These are phyloP conservation scores for Drosophila nasuta DNA, from an alignment of 1,140 invertebrate genomes.

Conservation along the genomic window DNA sequence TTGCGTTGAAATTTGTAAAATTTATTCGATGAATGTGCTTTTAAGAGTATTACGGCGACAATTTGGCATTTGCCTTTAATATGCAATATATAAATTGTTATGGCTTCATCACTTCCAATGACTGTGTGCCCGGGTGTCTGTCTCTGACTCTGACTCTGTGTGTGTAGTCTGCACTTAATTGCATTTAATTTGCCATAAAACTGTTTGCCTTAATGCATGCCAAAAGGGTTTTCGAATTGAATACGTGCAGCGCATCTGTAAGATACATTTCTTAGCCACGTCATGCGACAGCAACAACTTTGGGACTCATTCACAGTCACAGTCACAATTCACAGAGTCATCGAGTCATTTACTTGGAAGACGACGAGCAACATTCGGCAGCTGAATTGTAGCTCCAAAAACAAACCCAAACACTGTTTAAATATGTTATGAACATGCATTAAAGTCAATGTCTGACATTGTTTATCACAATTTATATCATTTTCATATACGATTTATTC, in stretches of 20 bases:
- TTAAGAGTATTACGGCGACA: slow-evolving; percentile 25
- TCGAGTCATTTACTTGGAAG: slow-evolving; percentile 16
- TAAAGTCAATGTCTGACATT: slow-evolving; percentile 24
- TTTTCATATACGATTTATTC: slow-evolving; percentile 35
- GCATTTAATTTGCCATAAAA: slow-evolving; percentile 77
- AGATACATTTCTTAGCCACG: slow-evolving; percentile 49
- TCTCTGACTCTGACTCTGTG: not conserved
- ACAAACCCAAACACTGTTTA: slow-evolving; percentile 2
- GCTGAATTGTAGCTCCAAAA: slow-evolving; percentile 13
- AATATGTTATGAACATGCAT: slow-evolving; percentile 25
- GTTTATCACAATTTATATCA: slow-evolving; percentile 38
- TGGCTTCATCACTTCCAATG: slow-evolving; percentile 53
- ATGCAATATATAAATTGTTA: slow-evolving; percentile 58
- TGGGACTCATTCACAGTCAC: not conserved
- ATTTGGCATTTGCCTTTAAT: slow-evolving; percentile 48
- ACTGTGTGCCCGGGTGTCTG: not conserved
- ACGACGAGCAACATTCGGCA: not conserved
- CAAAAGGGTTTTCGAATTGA: slow-evolving; percentile 77
- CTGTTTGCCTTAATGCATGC: slow-evolving; percentile 51
- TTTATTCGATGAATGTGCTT: not conserved
- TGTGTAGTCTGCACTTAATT: slow-evolving; percentile 66
- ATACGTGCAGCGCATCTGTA: slow-evolving; percentile 72
- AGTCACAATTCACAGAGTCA: slow-evolving; percentile 8
- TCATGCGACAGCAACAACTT: slow-evolving; percentile 25
- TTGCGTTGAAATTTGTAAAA: slow-evolving; percentile 22